Base-by-base conservation (phyloP, 2,888 invertebrate genomes). In the Drosophila aldrichi region DNA sequence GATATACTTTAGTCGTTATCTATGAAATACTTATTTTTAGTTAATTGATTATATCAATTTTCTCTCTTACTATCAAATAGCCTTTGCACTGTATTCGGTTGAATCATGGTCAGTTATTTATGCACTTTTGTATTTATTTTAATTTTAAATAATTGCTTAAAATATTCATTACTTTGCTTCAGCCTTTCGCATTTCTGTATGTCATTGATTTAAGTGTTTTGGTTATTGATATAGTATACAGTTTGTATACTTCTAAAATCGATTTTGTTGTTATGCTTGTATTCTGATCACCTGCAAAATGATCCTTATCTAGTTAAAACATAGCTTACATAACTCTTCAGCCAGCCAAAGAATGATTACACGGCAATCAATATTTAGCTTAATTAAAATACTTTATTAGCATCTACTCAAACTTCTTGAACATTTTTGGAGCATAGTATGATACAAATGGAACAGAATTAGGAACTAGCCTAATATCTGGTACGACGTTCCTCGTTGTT, bases 401-500 rank as follows among this genome's bases (percentile, higher is more conserved):
- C 25, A 56, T 32, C 40, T 70, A 56, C 46, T 22, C 18, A 34
- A 56, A 12, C 14, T 10, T n/a, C 34, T n/a, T 14, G 18, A 14
- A 40, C 22, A 40, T 46, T 38, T 44, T 12, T 22, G 38, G n/a
- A 55, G 18, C 22, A 22, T 44, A 12, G n/a, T 16, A 20, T 16
- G 14, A n/a, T 38, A 32, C 48, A 58, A 48, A 3, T 56, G 16
- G 5, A 25, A 25, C 3, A 25, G 5, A 36, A 29, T 16, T 48
- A 16, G 36, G n/a, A 36, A 14, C 12, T 22, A n/a, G 18, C 12
- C 94, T 94, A 95, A 93, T 94, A 95, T 92, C 93, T 94, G 86
- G 94, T 94, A 93, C 96, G 95, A 93, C 96, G 95, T 91, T 95
- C 95, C 91, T 96, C 96, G 93, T 97, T 97, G 93, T 95, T 95